Evolutionary conservation across 1,140 invertebrate species (phyloP).

Genomic region (Wasmannia auropunctata): DNA sequence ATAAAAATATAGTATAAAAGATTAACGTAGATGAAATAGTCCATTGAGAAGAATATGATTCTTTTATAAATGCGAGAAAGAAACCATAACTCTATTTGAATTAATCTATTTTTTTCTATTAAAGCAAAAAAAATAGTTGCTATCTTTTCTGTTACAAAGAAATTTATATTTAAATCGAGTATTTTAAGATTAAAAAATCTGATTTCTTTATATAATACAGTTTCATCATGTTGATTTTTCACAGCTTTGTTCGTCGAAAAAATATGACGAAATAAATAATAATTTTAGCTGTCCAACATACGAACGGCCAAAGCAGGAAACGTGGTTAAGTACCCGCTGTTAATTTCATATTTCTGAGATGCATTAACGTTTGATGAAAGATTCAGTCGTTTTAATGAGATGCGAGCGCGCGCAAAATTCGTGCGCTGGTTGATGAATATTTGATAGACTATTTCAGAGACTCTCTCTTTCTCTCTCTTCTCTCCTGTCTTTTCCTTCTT

Average conservation of each 20-base stretch:
- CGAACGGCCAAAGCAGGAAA: background rate
- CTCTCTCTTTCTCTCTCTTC: background rate
- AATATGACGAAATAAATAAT: background rate
- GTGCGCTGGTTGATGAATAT: conserved; percentile 38
- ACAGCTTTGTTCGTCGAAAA: background rate
- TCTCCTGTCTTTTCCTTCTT: background rate
- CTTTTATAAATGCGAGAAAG: too few species aligned
- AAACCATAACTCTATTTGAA: background rate
- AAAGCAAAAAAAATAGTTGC: background rate
- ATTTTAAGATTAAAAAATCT: background rate
- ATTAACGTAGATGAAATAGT: background rate
- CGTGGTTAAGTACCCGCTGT: conserved; percentile 8
- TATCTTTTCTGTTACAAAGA: background rate
- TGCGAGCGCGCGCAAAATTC: conserved; percentile 45
- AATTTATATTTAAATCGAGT: background rate
- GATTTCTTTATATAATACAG: background rate
- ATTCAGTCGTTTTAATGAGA: conserved; percentile 53
- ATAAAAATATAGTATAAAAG: background rate
- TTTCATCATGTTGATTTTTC: background rate
- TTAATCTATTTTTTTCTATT: background rate
- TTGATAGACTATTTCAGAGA: conserved; percentile 36
- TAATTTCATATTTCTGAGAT: conserved; percentile 50
- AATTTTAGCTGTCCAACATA: background rate
- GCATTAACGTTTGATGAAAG: conserved; percentile 59
- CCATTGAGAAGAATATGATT: background rate